Evolutionary conservation across 2,113 vertebrate genomes (phyloP), one percentile per base, ranked within the genome.

Genomic region (Eidolon helvum): DNA sequence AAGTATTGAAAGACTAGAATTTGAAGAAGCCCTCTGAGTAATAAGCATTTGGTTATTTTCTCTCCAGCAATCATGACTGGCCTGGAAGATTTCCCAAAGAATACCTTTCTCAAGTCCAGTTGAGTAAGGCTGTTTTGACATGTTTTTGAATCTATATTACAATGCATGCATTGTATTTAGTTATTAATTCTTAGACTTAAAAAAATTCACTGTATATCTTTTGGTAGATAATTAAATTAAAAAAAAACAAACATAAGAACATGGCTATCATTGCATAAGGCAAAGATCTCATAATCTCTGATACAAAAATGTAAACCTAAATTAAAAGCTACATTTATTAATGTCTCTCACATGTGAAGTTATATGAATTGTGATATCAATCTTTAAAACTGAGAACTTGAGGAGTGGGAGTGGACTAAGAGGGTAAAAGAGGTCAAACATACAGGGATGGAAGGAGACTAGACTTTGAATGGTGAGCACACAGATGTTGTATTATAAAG

Each of bases 1-100:
- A 45, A 45, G 45, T 45, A 45, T 45, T 45, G 40, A 74, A 85
- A 79, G 43, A 55, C 61, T 75, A 75, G 68, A 66, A 80, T 48
- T 87, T 90, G 50, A 95, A 71, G 84, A 92, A 74, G 48, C 1
- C 12, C 21, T 83, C 75, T 91, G 48, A 89, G 38, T n/a, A 82
- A 83, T 43, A 82, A 91, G 22, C 6, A 45, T 86, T 94, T 95
- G 38, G 48, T 80, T 92, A 92, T 95, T 87, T 87, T 93, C 38
- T 94, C 40, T 79, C 11, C 40, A 86, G n/a, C 18, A 59, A 61
- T 74, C 57, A 50, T 74, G 79, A 93, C 14, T 63, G 71, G 33
- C 38, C 91, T 83, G 82, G 43, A 90, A 95, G 78, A 75, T 33
- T 94, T 95, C 50, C 66, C 57, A 95, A 91, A 94, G 75, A 45